Percentiles rank a stretch among this genome's conserved stretches.
Conservation (phyloP, 2,888 invertebrate species). For the Zhuqinia jingwanae region DNA sequence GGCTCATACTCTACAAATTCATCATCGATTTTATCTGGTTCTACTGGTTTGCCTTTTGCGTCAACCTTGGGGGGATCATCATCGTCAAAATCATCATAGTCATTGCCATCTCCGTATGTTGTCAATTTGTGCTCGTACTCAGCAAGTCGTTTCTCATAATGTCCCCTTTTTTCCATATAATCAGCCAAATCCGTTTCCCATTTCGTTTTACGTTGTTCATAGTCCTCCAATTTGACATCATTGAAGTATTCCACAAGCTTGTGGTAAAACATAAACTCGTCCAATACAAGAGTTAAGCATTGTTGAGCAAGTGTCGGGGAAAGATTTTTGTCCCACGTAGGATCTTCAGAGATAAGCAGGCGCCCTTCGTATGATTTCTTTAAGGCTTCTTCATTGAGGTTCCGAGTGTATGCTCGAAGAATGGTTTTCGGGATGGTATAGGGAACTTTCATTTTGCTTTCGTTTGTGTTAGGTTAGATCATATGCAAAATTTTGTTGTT, state of each 20-base stretch:
- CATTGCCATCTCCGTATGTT: neutral
- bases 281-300: constrained; percentile 72
- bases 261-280: constrained; percentile 76
- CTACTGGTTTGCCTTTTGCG: constrained; percentile 46
- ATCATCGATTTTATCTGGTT: constrained; percentile 69
- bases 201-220: constrained; percentile 65
- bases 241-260: constrained; percentile 75
- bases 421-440: constrained; percentile 77
- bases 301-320: constrained; percentile 64
- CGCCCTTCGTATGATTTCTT: constrained; percentile 76
- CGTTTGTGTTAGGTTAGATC: neutral
- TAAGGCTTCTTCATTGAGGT: constrained; percentile 71
- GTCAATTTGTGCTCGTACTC: constrained; percentile 45
- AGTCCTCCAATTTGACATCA: constrained; percentile 51
- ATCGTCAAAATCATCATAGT: constrained; percentile 39
- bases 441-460: constrained; percentile 75
- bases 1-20: constrained; percentile 72
- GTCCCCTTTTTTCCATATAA: constrained; percentile 59
- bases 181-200: constrained; percentile 74
- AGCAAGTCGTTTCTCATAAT: constrained; percentile 65
- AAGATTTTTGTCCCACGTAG: constrained; percentile 75
- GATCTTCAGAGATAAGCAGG: constrained; percentile 75
- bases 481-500: neutral
- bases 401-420: constrained; percentile 75
- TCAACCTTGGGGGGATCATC: constrained; percentile 32